Evolutionary conservation across 1,140 invertebrate species (phyloP), one percentile per base, ranked within the genome.

Genomic region (Heliconius himera): DNA sequence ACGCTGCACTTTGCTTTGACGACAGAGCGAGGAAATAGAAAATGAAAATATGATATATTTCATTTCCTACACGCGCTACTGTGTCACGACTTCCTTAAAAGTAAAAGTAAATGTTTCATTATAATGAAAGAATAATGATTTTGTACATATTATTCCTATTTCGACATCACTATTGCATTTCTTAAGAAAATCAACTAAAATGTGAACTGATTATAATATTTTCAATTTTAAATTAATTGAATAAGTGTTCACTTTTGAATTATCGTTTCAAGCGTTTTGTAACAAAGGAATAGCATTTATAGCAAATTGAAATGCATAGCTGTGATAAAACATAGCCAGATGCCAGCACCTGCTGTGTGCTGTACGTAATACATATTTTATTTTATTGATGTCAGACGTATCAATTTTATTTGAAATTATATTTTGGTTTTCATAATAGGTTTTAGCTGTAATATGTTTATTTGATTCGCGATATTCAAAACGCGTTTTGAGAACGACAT

Each of bases 201-300:
- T 66, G 22, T 6, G 16, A 66, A 29, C 5, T 71, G 8, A 9
- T 71, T 71, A 71, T 20, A 71, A 71, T 71, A 71, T 38, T 38
- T 22, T 36, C 20, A 71, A 16, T 38, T 71, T 71, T 71, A 11
- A 66, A 66, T 66, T 66, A 29, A 66, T 66, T 26, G 60, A 66
- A 16, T 66, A 66, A 6, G 60, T 66, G 22, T 66, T 66, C 60
- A 66, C 60, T 26, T 16, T 66, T 66, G 60, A 66, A 66, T 66
- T 66, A 66, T 66, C 22, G 22, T 29, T 66, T 22, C 26, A 3
- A 66, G 11, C 60, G 22, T 66, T 66, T 29, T 66, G 60, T 18
- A 71, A 71, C 70, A 71, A 71, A 71, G 70, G 29, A 71, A 71
- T 71, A 36, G n/a, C n/a, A n/a, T n/a, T n/a, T n/a, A n/a, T n/a